Percentiles rank a stretch among this genome's conserved stretches.
Evolutionary conservation across 2,797 vertebrate species (phyloP).

Genomic region (Potorous gilbertii): DNA sequence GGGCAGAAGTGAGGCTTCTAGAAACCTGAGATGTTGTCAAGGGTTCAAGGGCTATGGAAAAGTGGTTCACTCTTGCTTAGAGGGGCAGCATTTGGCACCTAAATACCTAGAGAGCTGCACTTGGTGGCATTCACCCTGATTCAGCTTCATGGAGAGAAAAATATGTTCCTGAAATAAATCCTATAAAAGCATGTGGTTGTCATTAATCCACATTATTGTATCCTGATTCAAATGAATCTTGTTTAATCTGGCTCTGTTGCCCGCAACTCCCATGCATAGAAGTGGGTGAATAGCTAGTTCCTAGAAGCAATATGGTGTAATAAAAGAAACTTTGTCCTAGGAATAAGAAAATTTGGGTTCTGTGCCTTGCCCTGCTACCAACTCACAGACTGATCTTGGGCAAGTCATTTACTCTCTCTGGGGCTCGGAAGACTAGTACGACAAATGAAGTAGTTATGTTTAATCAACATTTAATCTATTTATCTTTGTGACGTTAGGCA

Average conservation of each 20-base stretch:
- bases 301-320: background rate
- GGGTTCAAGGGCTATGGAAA: background rate
- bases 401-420: background rate
- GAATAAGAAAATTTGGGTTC: background rate
- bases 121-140: background rate
- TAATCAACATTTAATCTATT: background rate
- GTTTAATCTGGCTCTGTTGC: background rate
- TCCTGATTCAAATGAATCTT: background rate
- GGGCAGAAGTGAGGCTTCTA: background rate
- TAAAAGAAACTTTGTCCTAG: background rate
- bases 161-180: constrained; percentile 4
- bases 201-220: background rate
- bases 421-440: background rate
- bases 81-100: background rate
- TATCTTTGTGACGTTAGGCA: background rate
- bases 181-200: background rate
- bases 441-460: background rate
- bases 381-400: background rate
- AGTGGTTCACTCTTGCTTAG: background rate
- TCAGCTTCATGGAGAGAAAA: background rate
- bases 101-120: background rate
- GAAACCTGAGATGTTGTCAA: background rate
- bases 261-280: background rate
- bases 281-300: background rate
- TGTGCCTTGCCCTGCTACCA: background rate